Conservation (phyloP, 2,113 vertebrate genomes). For the Tachycineta bicolor region DNA sequence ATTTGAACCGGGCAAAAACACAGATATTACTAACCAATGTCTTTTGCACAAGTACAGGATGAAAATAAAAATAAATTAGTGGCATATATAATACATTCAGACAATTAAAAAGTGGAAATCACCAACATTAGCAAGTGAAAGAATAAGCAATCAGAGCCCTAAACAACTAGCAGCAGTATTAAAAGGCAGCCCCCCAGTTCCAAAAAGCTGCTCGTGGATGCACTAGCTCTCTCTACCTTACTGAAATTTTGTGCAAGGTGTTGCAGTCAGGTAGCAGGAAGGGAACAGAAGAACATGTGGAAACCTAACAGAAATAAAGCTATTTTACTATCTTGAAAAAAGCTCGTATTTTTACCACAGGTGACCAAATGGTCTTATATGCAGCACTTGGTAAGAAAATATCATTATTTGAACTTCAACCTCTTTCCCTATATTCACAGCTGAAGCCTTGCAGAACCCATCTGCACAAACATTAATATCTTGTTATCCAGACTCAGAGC, state of each 20-base stretch:
- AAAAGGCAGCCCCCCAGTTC: neutral
- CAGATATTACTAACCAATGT: neutral
- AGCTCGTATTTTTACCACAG: neutral
- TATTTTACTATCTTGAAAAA: neutral
- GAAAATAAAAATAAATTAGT: slow-evolving; percentile 18
- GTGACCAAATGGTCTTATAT: neutral
- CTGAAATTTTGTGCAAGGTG: slow-evolving; percentile 36
- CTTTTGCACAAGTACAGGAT: neutral
- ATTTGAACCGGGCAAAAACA: neutral
- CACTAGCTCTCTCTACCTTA: slow-evolving; percentile 25
- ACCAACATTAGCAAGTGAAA: slow-evolving; percentile 7
- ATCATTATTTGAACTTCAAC: neutral
- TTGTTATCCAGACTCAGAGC: neutral
- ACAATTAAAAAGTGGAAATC: slow-evolving; percentile 24
- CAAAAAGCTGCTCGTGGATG: neutral
- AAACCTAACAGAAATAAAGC: neutral
- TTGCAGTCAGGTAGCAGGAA: slow-evolving; percentile 40
- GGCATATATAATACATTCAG: neutral
- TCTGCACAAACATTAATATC: neutral
- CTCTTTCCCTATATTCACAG: neutral
- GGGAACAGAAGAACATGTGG: slow-evolving; percentile 13
- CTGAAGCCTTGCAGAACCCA: neutral
- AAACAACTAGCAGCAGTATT: neutral
- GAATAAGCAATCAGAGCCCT: neutral
- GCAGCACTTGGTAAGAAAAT: neutral